phyloP scores from a whole-genome alignment of 1,140 invertebrate species.

The Aphelinus certus region DNA sequence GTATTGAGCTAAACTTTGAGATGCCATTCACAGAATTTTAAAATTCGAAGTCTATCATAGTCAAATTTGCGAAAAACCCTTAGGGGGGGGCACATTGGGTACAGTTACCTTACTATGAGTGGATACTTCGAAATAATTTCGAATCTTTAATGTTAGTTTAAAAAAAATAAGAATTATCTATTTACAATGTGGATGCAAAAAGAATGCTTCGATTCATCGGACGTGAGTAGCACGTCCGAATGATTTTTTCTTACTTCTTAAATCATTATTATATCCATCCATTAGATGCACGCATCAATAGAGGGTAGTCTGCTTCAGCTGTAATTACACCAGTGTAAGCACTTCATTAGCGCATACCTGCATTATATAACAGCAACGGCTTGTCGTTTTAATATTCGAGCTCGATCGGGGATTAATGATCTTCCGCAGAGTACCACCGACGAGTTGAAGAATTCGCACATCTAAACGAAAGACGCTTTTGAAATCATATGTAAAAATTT shows the following conservation, averaged over 20 bases:
- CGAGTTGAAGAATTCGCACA: conserved; percentile 51
- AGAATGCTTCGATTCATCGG: too few relatives aligned
- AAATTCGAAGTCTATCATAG: too few relatives aligned
- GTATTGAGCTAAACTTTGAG: too few relatives aligned
- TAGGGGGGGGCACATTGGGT: too few relatives aligned
- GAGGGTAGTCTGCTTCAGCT: conserved; percentile 54
- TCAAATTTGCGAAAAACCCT: too few relatives aligned
- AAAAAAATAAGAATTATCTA: not conserved
- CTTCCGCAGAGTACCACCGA: conserved; percentile 49
- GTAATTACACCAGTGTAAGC: conserved; percentile 61
- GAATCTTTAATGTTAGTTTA: too few relatives aligned
- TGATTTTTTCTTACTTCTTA: conserved; percentile 18
- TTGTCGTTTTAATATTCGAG: conserved; percentile 59
- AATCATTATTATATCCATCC: conserved; percentile 45
- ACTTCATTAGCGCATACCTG: conserved; percentile 61
- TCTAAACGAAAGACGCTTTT: conserved; percentile 33
- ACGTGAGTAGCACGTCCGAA: too few relatives aligned
- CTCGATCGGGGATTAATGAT: conserved; percentile 60
- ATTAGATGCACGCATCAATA: conserved; percentile 52
- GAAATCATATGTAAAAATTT: conserved; percentile 17
- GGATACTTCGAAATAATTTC: too few relatives aligned
- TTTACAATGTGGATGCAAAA: not conserved
- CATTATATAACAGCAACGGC: conserved; percentile 56
- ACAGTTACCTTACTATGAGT: too few relatives aligned
- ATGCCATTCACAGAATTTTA: too few relatives aligned